A percentile compares a stretch with the other conserved stretches of the same genome.
Conservation (phyloP, 2,888 invertebrate genomes). For the Ligdia adustata region DNA sequence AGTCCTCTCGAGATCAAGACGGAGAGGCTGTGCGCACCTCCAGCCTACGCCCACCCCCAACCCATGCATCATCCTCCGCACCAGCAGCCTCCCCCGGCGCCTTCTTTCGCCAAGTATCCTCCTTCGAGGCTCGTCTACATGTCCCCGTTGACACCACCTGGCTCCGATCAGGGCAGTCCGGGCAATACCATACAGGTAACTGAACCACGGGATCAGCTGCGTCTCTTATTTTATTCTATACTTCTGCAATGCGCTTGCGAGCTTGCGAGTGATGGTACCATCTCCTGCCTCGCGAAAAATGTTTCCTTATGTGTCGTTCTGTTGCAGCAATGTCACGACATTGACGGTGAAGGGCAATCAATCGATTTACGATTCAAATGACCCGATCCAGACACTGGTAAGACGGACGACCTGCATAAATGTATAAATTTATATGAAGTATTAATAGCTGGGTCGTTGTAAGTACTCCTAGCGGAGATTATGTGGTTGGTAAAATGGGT, state of each 20-base stretch:
- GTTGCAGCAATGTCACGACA: constrained; percentile 41
- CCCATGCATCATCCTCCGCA: constrained; percentile 63
- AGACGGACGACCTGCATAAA: constrained; percentile 44
- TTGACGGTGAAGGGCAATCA: constrained; percentile 29
- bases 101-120: constrained; percentile 74
- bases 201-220: no score
- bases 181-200: constrained; percentile 86
- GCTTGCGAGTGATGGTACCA: constrained; percentile 64
- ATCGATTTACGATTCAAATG: constrained; percentile 39
- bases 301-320: constrained; percentile 33
- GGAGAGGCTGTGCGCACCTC: constrained; percentile 86
- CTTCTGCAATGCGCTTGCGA: constrained; percentile 43
- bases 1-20: constrained; percentile 93
- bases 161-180: constrained; percentile 94
- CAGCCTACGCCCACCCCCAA: constrained; percentile 69
- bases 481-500: no score
- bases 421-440: constrained; percentile 34
- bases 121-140: constrained; percentile 87
- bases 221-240: no score
- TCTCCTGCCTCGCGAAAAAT: constrained; percentile 65
- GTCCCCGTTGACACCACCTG: constrained; percentile 93
- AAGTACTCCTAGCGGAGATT: no score
- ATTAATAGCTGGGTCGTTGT: constrained; percentile 14
- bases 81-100: constrained; percentile 61
- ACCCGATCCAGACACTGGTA: constrained; percentile 35